These are phyloP conservation scores for Hemibagrus guttatus DNA, from an alignment of 2,797 vertebrate genomes.

Conservation along the genomic window DNA sequence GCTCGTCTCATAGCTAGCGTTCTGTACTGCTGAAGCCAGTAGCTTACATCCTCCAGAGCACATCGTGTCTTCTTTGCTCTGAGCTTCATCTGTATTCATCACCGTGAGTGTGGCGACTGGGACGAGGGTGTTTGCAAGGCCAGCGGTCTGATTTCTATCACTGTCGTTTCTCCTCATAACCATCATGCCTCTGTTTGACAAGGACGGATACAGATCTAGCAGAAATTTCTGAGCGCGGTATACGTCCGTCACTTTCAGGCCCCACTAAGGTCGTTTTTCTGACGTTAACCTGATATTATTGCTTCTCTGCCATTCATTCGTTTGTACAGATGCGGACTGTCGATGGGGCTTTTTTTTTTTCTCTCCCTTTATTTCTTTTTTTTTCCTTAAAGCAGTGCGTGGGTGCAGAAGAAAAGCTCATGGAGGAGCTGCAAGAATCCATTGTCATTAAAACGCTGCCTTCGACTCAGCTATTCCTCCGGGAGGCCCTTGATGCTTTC, in stretches of 20 bases:
- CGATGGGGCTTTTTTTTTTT: not conserved
- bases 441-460: slow-evolving; percentile 45
- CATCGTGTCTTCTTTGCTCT: not conserved
- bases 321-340: not conserved
- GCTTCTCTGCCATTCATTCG: not conserved
- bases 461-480: slow-evolving; percentile 34
- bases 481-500: slow-evolving; percentile 40
- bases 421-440: slow-evolving; percentile 21
- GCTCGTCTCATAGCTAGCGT: not conserved
- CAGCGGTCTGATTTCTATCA: slow-evolving; percentile 21
- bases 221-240: not conserved
- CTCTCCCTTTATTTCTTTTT: too few species aligned
- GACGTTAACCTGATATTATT: not conserved
- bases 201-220: not conserved
- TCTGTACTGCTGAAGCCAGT: not conserved
- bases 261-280: not conserved
- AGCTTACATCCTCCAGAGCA: not conserved
- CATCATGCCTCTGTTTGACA: slow-evolving; percentile 29
- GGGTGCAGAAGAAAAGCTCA: slow-evolving; percentile 33
- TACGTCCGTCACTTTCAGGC: not conserved
- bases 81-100: not conserved
- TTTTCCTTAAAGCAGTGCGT: not conserved
- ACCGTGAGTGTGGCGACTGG: not conserved
- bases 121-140: not conserved
- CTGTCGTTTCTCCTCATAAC: slow-evolving; percentile 15